These are phyloP conservation scores for Hypotaenidia philippensis DNA, from an alignment of 2,797 vertebrate species.

Conservation along the genomic window DNA sequence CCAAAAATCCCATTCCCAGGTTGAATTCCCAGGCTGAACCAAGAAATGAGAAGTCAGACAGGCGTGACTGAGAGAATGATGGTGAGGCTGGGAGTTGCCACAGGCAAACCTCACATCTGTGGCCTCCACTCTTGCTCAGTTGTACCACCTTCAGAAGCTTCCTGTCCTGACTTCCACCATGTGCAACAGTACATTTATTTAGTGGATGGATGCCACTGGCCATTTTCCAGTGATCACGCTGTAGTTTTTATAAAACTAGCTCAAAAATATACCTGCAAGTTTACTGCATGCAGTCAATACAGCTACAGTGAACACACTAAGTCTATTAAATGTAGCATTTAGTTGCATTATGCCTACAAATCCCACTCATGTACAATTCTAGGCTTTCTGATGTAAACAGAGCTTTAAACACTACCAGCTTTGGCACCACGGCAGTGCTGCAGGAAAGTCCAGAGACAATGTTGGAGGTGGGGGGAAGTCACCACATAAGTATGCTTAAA, in stretches of 20 bases:
- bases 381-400: neutral
- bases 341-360: neutral
- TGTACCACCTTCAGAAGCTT: neutral
- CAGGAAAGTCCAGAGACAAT: neutral
- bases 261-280: neutral
- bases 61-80: fast-evolving
- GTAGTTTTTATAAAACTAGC: neutral
- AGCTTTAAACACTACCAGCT: neutral
- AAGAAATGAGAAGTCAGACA: neutral
- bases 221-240: neutral
- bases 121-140: neutral
- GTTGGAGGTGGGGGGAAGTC: neutral
- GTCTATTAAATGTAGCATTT: neutral
- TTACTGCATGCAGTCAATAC: neutral
- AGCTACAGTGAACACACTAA: neutral
- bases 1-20: neutral
- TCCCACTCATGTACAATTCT: neutral
- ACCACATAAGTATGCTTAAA: neutral
- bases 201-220: neutral
- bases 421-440: neutral
- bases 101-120: neutral
- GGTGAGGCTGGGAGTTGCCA: neutral
- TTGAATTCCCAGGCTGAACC: neutral
- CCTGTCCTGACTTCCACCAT: neutral
- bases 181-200: neutral